phyloP scores from a whole-genome alignment of 2,888 invertebrate genomes.

The Thymelicus acteon region DNA sequence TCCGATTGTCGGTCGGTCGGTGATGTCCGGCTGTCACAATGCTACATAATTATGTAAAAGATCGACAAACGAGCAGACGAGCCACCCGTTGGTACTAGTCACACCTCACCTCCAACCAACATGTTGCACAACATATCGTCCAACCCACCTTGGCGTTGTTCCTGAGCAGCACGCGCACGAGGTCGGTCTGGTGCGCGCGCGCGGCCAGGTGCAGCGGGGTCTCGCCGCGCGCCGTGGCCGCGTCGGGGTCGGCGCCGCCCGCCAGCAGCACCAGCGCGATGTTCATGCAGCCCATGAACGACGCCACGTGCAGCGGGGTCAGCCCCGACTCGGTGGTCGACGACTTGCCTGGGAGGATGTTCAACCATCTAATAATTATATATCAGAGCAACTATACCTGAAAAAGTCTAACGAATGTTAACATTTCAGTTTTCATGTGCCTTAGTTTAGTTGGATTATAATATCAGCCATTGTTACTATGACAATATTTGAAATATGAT shows the following conservation, averaged over 20 bases:
- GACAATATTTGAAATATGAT: no score
- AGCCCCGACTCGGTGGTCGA: constrained; percentile 92
- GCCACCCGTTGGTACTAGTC: no score
- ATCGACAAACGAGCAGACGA: no score
- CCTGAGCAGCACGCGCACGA: constrained; percentile 96
- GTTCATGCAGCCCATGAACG: constrained; percentile 99
- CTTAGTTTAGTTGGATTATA: no score
- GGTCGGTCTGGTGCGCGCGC: constrained; percentile 98
- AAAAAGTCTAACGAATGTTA: no score
- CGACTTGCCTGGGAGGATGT: constrained; percentile 78
- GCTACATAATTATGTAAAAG: no score
- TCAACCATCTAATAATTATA: background rate
- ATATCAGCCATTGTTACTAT: no score
- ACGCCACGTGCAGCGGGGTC: constrained; percentile 98
- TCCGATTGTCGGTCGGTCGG: no score
- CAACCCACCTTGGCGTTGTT: constrained; percentile 92
- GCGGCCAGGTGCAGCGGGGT: constrained; percentile 98
- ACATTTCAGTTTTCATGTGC: no score
- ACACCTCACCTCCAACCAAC: no score
- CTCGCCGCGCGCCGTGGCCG: constrained; percentile 97
- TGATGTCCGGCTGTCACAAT: no score
- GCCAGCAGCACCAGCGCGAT: constrained; percentile 96
- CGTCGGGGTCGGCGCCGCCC: constrained; percentile 97
- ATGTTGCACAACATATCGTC: background rate
- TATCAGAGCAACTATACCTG: no score